Conservation (phyloP, 2,888 invertebrate species). For the Margaritifera margaritifera region DNA sequence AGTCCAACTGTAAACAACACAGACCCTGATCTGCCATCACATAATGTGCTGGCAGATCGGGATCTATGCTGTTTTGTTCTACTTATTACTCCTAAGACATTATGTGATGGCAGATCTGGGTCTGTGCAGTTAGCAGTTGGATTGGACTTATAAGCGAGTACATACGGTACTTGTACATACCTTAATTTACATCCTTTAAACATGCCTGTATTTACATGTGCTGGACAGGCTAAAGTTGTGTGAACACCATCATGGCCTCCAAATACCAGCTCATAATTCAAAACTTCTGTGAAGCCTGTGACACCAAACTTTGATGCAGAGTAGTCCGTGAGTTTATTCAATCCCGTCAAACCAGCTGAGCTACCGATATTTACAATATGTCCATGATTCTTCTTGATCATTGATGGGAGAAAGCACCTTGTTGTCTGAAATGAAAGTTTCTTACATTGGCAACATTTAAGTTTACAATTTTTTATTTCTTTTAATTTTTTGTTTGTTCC, state of each 20-base stretch:
- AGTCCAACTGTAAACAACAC: too few species aligned
- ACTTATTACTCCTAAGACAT: too few species aligned
- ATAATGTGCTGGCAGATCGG: too few species aligned
- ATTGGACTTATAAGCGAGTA: too few species aligned
- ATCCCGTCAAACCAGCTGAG: conserved; percentile 85
- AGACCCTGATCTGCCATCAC: too few species aligned
- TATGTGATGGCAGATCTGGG: too few species aligned
- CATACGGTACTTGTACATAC: conserved; percentile 30
- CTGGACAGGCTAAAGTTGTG: conserved; percentile 93
- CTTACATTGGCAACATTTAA: background rate
- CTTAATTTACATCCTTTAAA: conserved; percentile 86
- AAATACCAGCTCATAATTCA: conserved; percentile 75
- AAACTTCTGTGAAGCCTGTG: conserved; percentile 92
- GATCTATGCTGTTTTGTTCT: too few species aligned
- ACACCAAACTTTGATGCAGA: conserved; percentile 94
- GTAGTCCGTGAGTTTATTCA: conserved; percentile 80
- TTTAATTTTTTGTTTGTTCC: too few species aligned
- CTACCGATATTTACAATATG: conserved; percentile 96
- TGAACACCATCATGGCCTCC: conserved; percentile 78
- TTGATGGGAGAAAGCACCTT: conserved; percentile 91
- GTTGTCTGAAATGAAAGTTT: conserved; percentile 80
- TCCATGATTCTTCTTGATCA: conserved; percentile 89
- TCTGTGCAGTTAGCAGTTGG: too few species aligned
- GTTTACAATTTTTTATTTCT: background rate
- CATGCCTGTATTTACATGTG: conserved; percentile 96